A percentile compares a stretch with the other conserved stretches of the same genome.
phyloP scores from a whole-genome alignment of 2,888 invertebrate genomes.

The Resseliella maxima region DNA sequence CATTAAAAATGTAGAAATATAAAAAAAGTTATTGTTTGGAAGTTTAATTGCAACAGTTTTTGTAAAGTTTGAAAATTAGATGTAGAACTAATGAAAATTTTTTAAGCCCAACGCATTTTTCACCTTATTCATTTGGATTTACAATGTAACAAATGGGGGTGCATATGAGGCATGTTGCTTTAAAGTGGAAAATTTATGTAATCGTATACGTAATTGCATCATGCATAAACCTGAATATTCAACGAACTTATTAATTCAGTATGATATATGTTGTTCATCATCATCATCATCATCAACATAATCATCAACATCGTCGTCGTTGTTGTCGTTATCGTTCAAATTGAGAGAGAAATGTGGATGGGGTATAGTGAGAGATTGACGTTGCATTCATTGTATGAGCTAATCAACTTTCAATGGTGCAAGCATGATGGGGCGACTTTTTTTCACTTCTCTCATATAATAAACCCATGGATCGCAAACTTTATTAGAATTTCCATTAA shows the following conservation, averaged over 20 bases:
- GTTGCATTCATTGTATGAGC: constrained; percentile 17
- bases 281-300: background rate
- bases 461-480: background rate
- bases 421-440: background rate
- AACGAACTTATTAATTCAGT: background rate
- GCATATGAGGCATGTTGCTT: background rate
- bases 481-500: constrained; percentile 49
- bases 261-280: constrained; percentile 9
- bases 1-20: too few relatives aligned
- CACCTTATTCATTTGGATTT: background rate
- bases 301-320: background rate
- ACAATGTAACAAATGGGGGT: background rate
- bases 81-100: background rate
- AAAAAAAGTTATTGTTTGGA: background rate
- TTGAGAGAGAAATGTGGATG: too few relatives aligned
- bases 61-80: background rate
- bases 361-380: background rate
- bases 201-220: background rate
- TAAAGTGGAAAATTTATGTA: background rate
- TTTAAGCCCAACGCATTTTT: background rate
- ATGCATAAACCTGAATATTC: background rate
- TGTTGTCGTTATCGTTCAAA: background rate
- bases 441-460: background rate
- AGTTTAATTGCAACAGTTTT: constrained; percentile 7
- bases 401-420: constrained; percentile 48